Evolutionary conservation across 2,888 invertebrate genomes (phyloP), one percentile per base, ranked within the genome.

Genomic region (Eristalis tenax): DNA sequence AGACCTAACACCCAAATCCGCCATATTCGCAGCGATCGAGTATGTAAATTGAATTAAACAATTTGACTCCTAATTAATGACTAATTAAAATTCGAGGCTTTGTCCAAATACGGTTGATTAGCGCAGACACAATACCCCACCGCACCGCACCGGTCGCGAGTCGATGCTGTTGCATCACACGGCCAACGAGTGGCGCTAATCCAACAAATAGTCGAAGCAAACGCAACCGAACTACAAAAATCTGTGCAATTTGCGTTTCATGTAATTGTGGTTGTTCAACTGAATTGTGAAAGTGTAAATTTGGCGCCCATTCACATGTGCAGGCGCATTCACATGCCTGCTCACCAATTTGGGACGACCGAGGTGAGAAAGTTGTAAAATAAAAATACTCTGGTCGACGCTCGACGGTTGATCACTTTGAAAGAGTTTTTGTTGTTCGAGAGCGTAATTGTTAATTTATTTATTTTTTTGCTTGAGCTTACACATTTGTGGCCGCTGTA

Each of bases 41-140:
- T 71, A 32, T 70, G 79, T 66, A 79, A 79, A 79, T 75, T 80
- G 63, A 63, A 75, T 80, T 68, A 18, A 75, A 77, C 81, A 85
- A 75, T 86, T 86, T 86, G 69, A 68, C 50, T 70, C 28, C 40
- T 75, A 78, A 82, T 82, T 86, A 86, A 86, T 86, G 69, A 82
- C 80, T 75, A 85, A 81, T 85, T 85, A 56, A 85, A 78, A 81
- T 74, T 81, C 77, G 64, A 26, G 38, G 43, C 35, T 70, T 66
- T 56, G 66, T 63, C 83, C 84, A 64, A 76, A 80, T 76, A 66
- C 23, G 80, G 76, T 64, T 78, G 68, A 68, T 77, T 83, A 40
- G 40, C 32, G 35, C 32, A 56, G 26, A 59, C 59, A 18, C 22
- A 11, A 10, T n/a, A n/a, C n/a, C n/a, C n/a, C n/a, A n/a, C n/a